Evolutionary conservation across 2,888 invertebrate genomes (phyloP).

Genomic region (Morinoia aosen): DNA sequence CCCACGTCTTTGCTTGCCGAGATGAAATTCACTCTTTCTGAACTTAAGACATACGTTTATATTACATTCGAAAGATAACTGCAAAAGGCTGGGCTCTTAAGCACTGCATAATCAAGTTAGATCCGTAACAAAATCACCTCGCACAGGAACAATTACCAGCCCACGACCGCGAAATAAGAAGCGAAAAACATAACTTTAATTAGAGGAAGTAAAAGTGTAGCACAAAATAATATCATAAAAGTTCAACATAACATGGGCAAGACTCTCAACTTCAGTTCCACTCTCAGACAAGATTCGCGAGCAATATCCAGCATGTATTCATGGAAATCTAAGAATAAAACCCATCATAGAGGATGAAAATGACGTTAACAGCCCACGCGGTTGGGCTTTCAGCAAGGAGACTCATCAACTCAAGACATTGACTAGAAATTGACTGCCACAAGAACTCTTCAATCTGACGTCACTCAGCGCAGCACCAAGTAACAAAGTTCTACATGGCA

Average conservation of each 20-base stretch:
- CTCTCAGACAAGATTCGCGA: not conserved
- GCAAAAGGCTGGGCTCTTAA: not conserved
- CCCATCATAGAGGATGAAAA: constrained; percentile 7
- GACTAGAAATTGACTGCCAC: constrained; percentile 42
- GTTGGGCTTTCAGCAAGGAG: not conserved
- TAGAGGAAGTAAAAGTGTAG: not conserved
- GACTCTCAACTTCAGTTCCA: not conserved
- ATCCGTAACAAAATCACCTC: not conserved
- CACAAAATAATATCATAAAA: constrained; percentile 3
- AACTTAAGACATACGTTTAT: not conserved
- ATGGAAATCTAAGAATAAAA: not conserved
- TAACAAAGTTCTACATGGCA: not conserved
- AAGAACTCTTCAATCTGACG: not conserved
- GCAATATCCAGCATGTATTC: not conserved
- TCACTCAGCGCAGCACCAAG: not conserved
- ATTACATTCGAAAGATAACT: not conserved
- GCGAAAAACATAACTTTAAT: not conserved
- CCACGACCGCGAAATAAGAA: not conserved
- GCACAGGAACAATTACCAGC: not conserved
- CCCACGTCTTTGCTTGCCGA: not conserved
- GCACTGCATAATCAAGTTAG: not conserved
- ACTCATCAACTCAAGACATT: constrained; percentile 25
- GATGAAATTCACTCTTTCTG: not conserved
- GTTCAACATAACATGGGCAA: not conserved
- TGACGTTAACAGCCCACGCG: not conserved